Conservation (phyloP, 1,140 invertebrate genomes). For the Chironomus striatipennis region DNA sequence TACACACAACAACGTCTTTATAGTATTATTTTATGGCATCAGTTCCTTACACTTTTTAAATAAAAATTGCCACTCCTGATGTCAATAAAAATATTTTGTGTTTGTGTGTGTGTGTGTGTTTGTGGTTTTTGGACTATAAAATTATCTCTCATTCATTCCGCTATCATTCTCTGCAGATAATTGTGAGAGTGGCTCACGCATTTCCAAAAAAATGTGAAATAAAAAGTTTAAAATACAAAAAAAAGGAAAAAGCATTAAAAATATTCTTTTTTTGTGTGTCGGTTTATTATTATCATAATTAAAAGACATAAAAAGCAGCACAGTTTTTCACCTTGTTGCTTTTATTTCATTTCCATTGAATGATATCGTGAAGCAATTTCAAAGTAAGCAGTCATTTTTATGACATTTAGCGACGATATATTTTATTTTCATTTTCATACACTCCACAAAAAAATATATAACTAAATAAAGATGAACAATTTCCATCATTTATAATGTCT, state of each 20-base stretch:
- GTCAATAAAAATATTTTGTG: too few species aligned
- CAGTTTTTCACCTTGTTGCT: constrained; percentile 12
- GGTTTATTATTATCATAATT: constrained; percentile 9
- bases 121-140: background rate
- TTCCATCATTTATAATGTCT: background rate
- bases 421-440: constrained; percentile 6
- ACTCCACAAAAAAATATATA: background rate
- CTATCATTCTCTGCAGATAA: too few species aligned
- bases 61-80: too few species aligned
- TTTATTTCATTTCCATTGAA: too few species aligned
- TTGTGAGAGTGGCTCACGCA: too few species aligned
- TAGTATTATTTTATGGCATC: background rate
- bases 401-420: background rate
- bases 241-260: too few species aligned
- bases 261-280: background rate
- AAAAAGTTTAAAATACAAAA: too few species aligned
- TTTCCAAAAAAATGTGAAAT: too few species aligned
- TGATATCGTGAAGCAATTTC: too few species aligned
- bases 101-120: background rate
- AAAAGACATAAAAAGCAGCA: background rate
- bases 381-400: background rate
- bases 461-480: background rate
- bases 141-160: background rate
- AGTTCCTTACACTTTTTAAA: background rate
- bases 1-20: background rate